phyloP scores from a whole-genome alignment of 2,888 invertebrate genomes.

The Pediacus dermestoides region DNA sequence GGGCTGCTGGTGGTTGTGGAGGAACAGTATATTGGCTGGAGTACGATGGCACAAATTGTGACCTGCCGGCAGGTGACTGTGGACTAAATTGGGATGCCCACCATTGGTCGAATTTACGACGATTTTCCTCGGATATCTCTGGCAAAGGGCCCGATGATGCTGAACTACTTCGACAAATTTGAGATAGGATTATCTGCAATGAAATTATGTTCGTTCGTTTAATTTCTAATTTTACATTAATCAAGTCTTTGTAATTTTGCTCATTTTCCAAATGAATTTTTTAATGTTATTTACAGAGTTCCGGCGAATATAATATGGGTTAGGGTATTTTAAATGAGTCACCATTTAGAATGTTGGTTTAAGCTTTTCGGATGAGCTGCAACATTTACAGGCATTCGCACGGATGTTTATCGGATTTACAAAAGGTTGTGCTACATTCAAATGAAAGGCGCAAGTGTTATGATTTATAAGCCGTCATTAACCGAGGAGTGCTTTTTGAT shows the following conservation, averaged over 20 bases:
- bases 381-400: constrained; percentile 32
- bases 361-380: constrained; percentile 36
- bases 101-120: constrained; percentile 90
- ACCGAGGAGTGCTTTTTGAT: constrained; percentile 12
- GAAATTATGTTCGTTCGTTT: constrained; percentile 9
- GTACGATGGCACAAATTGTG: constrained; percentile 51
- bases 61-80: constrained; percentile 44
- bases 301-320: too few species aligned
- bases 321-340: too few species aligned
- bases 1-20: constrained; percentile 42
- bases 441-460: constrained; percentile 39
- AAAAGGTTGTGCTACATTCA: constrained; percentile 37
- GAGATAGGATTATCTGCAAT: constrained; percentile 72
- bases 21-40: constrained; percentile 53
- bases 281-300: too few species aligned
- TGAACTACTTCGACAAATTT: constrained; percentile 74
- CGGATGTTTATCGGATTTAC: constrained; percentile 37
- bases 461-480: constrained; percentile 41
- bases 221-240: too few species aligned
- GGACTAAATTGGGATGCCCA: constrained; percentile 72
- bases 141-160: constrained; percentile 63
- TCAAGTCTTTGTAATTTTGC: too few species aligned
- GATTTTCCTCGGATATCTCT: constrained; percentile 78
- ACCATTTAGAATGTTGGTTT: too few species aligned
- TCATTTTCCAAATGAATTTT: too few species aligned